These are phyloP conservation scores for Grammomys dolichurus DNA, from an alignment of 2,113 vertebrate species.

Conservation along the genomic window DNA sequence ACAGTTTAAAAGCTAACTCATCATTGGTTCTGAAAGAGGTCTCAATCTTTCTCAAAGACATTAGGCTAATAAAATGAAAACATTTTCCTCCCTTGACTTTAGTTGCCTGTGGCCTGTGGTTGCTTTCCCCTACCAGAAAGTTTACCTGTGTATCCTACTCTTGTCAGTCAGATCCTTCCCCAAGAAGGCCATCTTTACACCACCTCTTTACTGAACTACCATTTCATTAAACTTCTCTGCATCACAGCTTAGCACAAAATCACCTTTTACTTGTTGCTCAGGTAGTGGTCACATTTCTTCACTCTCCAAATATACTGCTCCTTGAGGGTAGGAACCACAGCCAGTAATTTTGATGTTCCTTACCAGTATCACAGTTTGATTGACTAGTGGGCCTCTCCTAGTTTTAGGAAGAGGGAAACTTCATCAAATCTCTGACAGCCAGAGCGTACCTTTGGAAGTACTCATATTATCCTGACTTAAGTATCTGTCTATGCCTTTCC, in stretches of 20 bases:
- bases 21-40: slow-evolving; percentile 26
- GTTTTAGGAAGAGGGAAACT: slow-evolving; percentile 28
- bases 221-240: slow-evolving; percentile 13
- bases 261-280: slow-evolving; percentile 52
- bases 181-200: neutral
- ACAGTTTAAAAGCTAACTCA: slow-evolving; percentile 29
- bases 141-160: neutral
- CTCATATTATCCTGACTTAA: slow-evolving; percentile 17
- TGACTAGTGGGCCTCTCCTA: slow-evolving; percentile 36
- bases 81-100: neutral
- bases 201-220: neutral
- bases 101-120: neutral
- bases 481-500: neutral
- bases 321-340: slow-evolving; percentile 48
- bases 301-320: slow-evolving; percentile 10
- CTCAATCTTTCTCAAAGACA: slow-evolving; percentile 9
- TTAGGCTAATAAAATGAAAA: slow-evolving; percentile 43
- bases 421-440: slow-evolving; percentile 33
- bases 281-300: slow-evolving; percentile 25
- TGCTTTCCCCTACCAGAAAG: slow-evolving; percentile 12
- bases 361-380: slow-evolving; percentile 3
- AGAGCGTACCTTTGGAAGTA: slow-evolving; percentile 49
- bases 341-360: slow-evolving; percentile 42
- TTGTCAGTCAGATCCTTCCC: neutral
- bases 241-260: slow-evolving; percentile 60